A percentile compares a stretch with the other conserved stretches of the same genome.
phyloP scores from a whole-genome alignment of 2,797 vertebrate genomes.

The Mus minutoides region DNA sequence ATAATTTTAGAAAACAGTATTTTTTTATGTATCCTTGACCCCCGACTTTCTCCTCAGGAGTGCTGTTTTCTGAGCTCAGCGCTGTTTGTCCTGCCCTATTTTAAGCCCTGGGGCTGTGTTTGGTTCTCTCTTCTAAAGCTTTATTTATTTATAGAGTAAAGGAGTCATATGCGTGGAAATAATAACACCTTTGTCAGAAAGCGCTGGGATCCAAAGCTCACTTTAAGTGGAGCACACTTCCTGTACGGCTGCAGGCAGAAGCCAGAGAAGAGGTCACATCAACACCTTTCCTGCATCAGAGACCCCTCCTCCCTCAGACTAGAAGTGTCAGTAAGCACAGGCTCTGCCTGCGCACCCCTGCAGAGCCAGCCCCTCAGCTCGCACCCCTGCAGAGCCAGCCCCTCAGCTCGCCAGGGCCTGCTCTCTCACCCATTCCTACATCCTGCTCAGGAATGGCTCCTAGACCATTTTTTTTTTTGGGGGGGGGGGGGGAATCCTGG shows the following conservation, averaged over 20 bases:
- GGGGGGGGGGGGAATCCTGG: too few species aligned
- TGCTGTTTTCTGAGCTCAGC: background rate
- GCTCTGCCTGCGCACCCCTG: background rate
- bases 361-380: background rate
- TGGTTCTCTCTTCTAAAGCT: conserved; percentile 41
- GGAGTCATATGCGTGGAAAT: conserved; percentile 50
- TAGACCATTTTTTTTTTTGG: background rate
- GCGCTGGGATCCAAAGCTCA: background rate
- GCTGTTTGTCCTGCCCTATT: conserved; percentile 13
- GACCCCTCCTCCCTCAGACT: background rate
- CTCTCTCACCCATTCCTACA: accelerated
- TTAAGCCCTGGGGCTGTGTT: conserved; percentile 33
- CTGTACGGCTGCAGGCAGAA: background rate
- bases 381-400: too few species aligned
- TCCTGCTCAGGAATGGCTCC: background rate
- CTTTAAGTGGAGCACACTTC: background rate
- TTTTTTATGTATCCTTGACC: background rate
- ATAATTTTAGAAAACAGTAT: background rate
- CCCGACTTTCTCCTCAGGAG: background rate
- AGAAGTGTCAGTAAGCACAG: background rate
- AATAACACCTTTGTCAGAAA: conserved; percentile 70
- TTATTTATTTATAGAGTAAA: conserved; percentile 72
- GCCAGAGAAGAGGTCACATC: background rate
- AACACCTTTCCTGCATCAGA: background rate
- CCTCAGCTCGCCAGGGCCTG: background rate